Percentiles rank a stretch among this genome's conserved stretches.
These are phyloP conservation scores for Dicycla oo DNA, from an alignment of 2,888 invertebrate species.

Conservation along the genomic window DNA sequence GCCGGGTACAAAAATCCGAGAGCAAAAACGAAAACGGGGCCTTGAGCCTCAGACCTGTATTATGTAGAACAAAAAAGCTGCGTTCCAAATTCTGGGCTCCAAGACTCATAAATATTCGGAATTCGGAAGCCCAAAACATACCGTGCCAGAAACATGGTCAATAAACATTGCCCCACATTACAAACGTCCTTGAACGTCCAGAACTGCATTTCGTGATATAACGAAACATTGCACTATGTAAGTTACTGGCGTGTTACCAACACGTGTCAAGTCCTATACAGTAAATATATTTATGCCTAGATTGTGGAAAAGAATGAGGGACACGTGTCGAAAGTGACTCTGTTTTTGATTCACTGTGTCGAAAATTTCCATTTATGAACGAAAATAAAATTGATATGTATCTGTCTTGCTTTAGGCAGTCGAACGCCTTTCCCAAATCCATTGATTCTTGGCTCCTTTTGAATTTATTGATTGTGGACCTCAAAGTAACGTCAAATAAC, in stretches of 20 bases:
- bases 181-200: slow-evolving; percentile 23
- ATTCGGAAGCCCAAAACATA: background rate
- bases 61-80: too few species aligned
- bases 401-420: background rate
- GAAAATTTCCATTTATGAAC: background rate
- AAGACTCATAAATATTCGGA: background rate
- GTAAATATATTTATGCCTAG: slow-evolving; percentile 34
- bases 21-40: too few species aligned
- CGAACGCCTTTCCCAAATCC: slow-evolving; percentile 4
- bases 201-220: slow-evolving; percentile 26
- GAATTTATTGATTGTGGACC: background rate
- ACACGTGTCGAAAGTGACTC: slow-evolving; percentile 9
- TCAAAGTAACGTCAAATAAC: background rate
- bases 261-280: slow-evolving; percentile 40
- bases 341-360: background rate
- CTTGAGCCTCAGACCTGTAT: too few species aligned
- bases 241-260: slow-evolving; percentile 46
- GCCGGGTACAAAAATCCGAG: too few species aligned
- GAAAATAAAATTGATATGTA: background rate
- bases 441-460: background rate
- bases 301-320: slow-evolving; percentile 9
- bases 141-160: background rate
- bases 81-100: too few species aligned
- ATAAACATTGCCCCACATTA: slow-evolving; percentile 17
- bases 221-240: slow-evolving; percentile 24